phyloP scores from a whole-genome alignment of 2,113 vertebrate genomes.

The Hippotragus niger region DNA sequence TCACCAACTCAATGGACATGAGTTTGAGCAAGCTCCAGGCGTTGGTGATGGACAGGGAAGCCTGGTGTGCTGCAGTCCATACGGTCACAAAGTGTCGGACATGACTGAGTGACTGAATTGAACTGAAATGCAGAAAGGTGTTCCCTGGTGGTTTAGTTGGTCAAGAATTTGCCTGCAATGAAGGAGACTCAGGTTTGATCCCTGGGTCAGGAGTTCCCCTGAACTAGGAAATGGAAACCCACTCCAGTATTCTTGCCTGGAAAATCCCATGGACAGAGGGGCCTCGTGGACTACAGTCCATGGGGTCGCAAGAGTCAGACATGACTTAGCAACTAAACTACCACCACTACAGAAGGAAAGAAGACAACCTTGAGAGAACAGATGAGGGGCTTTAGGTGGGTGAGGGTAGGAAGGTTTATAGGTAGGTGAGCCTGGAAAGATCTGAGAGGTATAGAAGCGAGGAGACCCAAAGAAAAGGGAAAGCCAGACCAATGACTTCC shows the following conservation, averaged over 20 bases:
- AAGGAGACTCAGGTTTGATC: not conserved
- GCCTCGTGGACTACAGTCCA: not conserved
- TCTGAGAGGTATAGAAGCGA: not conserved
- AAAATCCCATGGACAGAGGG: not conserved
- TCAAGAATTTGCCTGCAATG: not conserved
- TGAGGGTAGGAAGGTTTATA: not conserved
- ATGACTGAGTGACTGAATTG: not conserved
- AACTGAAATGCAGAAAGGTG: not conserved
- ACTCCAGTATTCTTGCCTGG: not conserved
- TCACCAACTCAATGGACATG: not conserved
- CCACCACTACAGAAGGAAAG: not conserved
- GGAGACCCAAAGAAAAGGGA: not conserved
- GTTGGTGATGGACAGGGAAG: not conserved
- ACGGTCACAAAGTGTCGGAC: accelerated
- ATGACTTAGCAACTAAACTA: not conserved
- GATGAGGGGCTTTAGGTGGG: not conserved
- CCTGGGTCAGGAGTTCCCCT: not conserved
- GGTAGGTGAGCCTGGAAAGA: not conserved
- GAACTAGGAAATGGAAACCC: not conserved
- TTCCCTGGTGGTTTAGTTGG: not conserved
- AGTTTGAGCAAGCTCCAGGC: not conserved
- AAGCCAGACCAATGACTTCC: not conserved
- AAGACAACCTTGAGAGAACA: not conserved
- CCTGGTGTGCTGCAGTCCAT: not conserved
- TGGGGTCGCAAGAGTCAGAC: not conserved